Evolutionary conservation across 2,113 vertebrate species (phyloP), one percentile per base, ranked within the genome.

Genomic region (Thunnus thynnus): DNA sequence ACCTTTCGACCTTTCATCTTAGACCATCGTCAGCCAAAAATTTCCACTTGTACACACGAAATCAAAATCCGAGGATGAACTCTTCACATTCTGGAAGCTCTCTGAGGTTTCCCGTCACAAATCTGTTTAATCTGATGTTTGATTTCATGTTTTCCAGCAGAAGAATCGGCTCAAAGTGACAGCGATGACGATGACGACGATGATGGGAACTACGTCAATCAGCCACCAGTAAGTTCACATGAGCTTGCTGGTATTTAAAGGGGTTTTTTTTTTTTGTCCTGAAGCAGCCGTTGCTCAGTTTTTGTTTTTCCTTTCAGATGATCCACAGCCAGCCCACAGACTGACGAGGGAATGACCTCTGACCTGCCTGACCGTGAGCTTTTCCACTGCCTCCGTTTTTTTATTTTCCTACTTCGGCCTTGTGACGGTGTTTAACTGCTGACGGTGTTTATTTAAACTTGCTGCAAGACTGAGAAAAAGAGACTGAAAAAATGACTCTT

Each of bases 151-250:
- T 50, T 51, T 36, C 18, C 54, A 13, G 13, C 58, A 57, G 83
- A 77, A 1, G 2, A 20, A 0, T 83, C 77, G 0, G 3, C 13
- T 56, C 61, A 13, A 1, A 83, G 78, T 61, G 72, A 84, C 5
- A 82, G 75, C 4, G 64, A 78, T 1, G 7, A 52, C 0, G 81
- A 84, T 1, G 7, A 52, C 0, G 81, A 84, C 1, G 84, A 86
- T 0, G 82, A 84, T 20, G 89, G 50, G 4, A 88, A 76, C 69
- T 87, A 90, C n/a, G 89, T 90, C 27, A 90, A 90, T 5, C 82
- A 87, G 50, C 72, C 50, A 11, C 16, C 57, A 10, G 76, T 88
- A 66, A 32, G 79, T 68, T 4, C 1, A 20, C 6, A 46, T 3
- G 1, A 16, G 13, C 46, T 60, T 56, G 2, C 5, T 14, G 4